Conservation (phyloP, 92 coral and sea anemone genomes). For the Pocillopora grandis region DNA sequence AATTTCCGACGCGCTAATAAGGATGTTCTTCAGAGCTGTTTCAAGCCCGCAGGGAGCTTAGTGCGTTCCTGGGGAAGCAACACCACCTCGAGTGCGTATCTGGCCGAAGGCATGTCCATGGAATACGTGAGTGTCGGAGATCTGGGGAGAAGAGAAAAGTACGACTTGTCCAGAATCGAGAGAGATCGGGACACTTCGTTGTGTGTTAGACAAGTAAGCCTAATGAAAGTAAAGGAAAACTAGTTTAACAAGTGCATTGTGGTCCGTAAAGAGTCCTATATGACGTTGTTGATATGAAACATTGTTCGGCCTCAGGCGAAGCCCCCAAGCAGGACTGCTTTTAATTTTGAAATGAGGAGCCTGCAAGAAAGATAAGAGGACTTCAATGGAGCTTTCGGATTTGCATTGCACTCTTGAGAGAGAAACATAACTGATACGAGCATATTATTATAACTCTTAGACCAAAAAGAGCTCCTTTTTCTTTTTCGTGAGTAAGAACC, state of each 20-base stretch:
- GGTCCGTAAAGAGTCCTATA: background rate
- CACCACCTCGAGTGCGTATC: constrained; percentile 15
- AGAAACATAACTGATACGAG: no score
- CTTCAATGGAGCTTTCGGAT: no score
- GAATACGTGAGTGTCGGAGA: constrained; percentile 17
- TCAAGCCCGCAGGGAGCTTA: constrained; percentile 1
- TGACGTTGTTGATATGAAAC: no score
- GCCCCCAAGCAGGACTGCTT: no score
- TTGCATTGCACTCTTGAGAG: no score
- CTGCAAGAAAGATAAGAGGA: no score
- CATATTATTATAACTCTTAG: no score
- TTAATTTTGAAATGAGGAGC: no score
- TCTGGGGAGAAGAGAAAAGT: constrained; percentile 22
- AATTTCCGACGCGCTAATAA: constrained; percentile 68
- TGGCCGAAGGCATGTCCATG: constrained; percentile 9
- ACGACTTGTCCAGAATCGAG: constrained; percentile 3
- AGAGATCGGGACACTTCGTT: background rate
- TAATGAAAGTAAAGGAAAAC: background rate
- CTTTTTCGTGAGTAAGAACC: no score
- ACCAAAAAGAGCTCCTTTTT: no score
- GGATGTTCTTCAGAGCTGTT: constrained; percentile 40
- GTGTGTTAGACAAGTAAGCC: constrained; percentile 2
- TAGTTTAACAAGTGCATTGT: background rate
- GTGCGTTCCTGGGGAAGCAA: constrained; percentile 23
- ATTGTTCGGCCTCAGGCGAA: no score